These are phyloP conservation scores for Diabrotica undecimpunctata DNA, from an alignment of 1,140 invertebrate species.

Conservation along the genomic window DNA sequence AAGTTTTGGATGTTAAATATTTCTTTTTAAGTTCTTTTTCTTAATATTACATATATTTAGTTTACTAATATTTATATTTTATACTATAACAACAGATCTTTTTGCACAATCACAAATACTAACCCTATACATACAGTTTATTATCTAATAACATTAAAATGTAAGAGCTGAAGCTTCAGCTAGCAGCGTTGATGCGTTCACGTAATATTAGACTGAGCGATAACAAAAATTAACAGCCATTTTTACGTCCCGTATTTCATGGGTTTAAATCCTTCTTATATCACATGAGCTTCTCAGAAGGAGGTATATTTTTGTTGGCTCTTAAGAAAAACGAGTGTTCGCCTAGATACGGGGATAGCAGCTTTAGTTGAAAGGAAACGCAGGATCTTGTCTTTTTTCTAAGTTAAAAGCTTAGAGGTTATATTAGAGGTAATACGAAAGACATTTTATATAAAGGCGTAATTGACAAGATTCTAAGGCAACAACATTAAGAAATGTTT, in stretches of 20 bases:
- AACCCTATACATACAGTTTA: no score
- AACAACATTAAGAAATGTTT: no score
- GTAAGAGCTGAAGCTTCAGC: background rate
- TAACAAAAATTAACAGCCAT: constrained; percentile 36
- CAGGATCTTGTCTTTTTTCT: background rate
- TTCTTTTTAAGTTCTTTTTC: no score
- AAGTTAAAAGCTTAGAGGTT: no score
- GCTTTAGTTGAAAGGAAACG: background rate
- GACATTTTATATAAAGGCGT: no score
- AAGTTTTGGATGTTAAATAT: no score
- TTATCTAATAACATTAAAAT: background rate
- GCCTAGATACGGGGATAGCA: constrained; percentile 29
- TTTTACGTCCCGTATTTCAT: constrained; percentile 29
- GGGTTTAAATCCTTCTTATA: constrained; percentile 26
- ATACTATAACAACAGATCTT: no score
- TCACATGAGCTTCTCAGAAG: constrained; percentile 27
- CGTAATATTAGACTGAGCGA: constrained; percentile 27
- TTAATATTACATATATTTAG: no score
- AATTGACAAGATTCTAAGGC: no score
- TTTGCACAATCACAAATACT: no score
- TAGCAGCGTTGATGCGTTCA: constrained; percentile 14
- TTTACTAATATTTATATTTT: no score
- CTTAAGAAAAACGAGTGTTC: constrained; percentile 32
- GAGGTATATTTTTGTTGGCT: constrained; percentile 31
- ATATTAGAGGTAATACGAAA: no score